phyloP scores from a whole-genome alignment of 1,140 invertebrate species.

The Leptinotarsa texana region DNA sequence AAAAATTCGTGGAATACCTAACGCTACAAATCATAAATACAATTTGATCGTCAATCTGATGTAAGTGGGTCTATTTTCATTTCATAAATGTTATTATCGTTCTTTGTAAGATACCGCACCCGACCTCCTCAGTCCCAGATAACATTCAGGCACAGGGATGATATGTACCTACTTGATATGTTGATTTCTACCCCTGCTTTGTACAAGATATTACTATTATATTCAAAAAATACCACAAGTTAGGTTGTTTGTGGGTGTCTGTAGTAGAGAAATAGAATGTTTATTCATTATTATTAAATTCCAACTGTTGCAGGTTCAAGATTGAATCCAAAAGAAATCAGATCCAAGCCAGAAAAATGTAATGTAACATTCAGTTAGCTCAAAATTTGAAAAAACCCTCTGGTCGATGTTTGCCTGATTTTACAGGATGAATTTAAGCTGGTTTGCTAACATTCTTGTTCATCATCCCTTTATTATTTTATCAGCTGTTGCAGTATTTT shows the following conservation, averaged over 20 bases:
- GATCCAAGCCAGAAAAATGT: background rate
- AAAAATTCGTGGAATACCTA: background rate
- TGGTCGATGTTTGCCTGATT: conserved; percentile 9
- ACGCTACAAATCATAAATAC: background rate
- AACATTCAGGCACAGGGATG: conserved; percentile 24
- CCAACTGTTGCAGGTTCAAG: background rate
- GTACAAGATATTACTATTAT: background rate
- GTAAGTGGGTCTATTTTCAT: background rate
- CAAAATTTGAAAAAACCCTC: background rate
- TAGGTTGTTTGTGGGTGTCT: background rate
- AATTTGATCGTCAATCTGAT: conserved; percentile 2
- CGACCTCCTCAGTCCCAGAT: conserved; percentile 5
- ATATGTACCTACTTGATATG: background rate
- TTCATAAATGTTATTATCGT: background rate
- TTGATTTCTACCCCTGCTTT: background rate
- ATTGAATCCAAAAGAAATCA: background rate
- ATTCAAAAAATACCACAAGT: background rate
- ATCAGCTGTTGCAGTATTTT: conserved; percentile 46
- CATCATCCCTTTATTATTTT: conserved; percentile 51
- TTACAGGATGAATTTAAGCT: conserved; percentile 44
- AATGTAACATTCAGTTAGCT: background rate
- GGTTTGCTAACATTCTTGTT: conserved; percentile 47
- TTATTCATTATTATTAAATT: background rate
- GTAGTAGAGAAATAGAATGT: too few relatives aligned
- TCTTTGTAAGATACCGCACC: conserved; percentile 12